phyloP scores from a whole-genome alignment of 2,797 vertebrate genomes.

The Ctenopoma multispine region DNA sequence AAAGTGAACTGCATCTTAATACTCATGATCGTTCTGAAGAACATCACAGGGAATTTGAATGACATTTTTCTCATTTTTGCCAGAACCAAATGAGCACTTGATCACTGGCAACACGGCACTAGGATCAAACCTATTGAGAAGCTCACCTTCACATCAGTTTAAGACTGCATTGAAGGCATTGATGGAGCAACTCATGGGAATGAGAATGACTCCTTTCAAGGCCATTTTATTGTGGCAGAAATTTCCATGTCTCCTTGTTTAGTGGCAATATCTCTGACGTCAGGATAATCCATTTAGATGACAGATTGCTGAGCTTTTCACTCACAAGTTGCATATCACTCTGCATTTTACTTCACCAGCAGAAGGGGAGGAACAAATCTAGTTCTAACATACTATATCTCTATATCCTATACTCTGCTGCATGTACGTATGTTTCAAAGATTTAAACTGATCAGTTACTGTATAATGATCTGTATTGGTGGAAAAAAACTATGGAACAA shows the following conservation, averaged over 20 bases:
- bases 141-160: constrained; percentile 53
- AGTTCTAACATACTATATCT: constrained; percentile 12
- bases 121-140: constrained; percentile 49
- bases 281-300: constrained; percentile 74
- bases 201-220: constrained; percentile 39
- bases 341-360: constrained; percentile 70
- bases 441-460: not conserved
- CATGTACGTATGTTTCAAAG: not conserved
- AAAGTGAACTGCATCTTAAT: constrained; percentile 28
- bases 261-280: constrained; percentile 66
- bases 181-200: constrained; percentile 60
- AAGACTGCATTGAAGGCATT: constrained; percentile 44
- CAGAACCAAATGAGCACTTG: constrained; percentile 53
- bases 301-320: constrained; percentile 79
- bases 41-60: constrained; percentile 10
- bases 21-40: constrained; percentile 24
- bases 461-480: not conserved
- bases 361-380: constrained; percentile 37
- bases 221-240: constrained; percentile 55
- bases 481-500: not conserved
- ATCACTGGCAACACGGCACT: constrained; percentile 23
- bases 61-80: constrained; percentile 34
- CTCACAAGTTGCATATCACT: constrained; percentile 60
- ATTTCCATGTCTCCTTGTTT: constrained; percentile 69
- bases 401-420: not conserved